Base-by-base conservation (phyloP, 2,888 invertebrate species). In the Stenodema calcarata region DNA sequence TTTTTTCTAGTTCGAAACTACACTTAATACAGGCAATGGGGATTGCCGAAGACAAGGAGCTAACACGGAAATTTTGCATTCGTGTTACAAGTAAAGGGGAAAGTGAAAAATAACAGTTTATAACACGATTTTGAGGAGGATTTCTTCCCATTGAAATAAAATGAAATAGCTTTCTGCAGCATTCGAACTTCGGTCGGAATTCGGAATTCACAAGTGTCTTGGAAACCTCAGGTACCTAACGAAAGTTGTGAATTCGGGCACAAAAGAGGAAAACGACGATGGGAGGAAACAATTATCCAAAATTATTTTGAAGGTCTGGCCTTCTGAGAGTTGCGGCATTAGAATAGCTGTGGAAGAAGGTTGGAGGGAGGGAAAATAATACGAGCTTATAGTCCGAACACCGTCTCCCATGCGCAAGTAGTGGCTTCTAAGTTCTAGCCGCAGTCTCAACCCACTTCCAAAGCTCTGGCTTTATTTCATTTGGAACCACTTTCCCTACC, bases 401-500 rank as follows among this genome's bases (percentile, higher is more conserved):
- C 16, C 28, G 28, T 73, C 73, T 73, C 35, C 35, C 35, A 30
- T 14, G 14, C 35, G 41, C 35, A 35, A 73, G 18, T 30, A 35
- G 73, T 73, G 14, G 73, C 30, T 30, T 73, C 28, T 0, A 73
- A 73, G 35, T 73, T 73, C 28, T 14, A 80, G 80, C 80, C 80
- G 80, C 80, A 6, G 80, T 28, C 35, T 73, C 73, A 28, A 35
- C 50, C 54, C 80, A 11, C 27, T 80, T 50, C 54, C 27, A 27
- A 47, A 47, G 79, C 47, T 80, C 47, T 27, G 30, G 80, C 80
- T 80, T 54, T 80, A 80, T 80, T 80, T 80, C 80, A 80, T 80
- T 80, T 80, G 80, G 50, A 18, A 28, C 54, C 80, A 27, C 54
- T 80, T 54, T 73, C 73, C 62, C 62, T 23, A 7, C 23, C 62